Base-by-base conservation (phyloP, 2,797 vertebrate species). In the Phalloptychus januarius region DNA sequence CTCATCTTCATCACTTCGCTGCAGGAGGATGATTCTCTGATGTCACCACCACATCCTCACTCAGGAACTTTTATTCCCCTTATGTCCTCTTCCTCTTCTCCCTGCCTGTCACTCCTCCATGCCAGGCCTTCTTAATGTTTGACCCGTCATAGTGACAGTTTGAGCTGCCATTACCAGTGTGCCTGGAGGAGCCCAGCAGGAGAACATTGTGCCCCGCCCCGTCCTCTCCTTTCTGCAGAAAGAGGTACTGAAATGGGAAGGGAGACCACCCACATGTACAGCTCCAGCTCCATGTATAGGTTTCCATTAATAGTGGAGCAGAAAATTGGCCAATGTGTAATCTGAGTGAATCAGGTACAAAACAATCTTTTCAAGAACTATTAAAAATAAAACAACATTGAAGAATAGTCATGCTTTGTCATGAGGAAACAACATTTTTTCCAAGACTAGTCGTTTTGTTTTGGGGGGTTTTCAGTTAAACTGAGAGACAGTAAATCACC, bases 31-130 rank as follows among this genome's bases (percentile, higher is more conserved):
- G 72, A 67, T 67, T 74, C 84, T 91, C 85, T 90, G 87, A 94
- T 92, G 91, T 92, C 90, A 76, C 79, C 87, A 76, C 45, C 67
- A 40, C 25, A 56, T 48, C 80, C 87, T 78, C 36, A 56, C 88
- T 45, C 87, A 67, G 82, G 50, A 85, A 87, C 81, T 88, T 80
- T 74, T 76, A 79, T 82, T 75, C 79, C 83, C 71, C 44, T 36
- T 28, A 40, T 77, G 48, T 85, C 76, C n/a, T 56, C 78, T 44
- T 67, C 20, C 5, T 67, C 63, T 33, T 11, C 74, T n/a, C 75
- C 50, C 48, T 44, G 33, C 42, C 23, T 58, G 38, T 79, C 74
- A 46, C 33, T 78, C 74, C 46, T 46, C 71, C 75, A 42, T 81
- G 71, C 74, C 83, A 75, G 36, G 33, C 40, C 20, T 40, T 61